Evolutionary conservation across 2,888 invertebrate genomes (phyloP).

Genomic region (Tuta absoluta): DNA sequence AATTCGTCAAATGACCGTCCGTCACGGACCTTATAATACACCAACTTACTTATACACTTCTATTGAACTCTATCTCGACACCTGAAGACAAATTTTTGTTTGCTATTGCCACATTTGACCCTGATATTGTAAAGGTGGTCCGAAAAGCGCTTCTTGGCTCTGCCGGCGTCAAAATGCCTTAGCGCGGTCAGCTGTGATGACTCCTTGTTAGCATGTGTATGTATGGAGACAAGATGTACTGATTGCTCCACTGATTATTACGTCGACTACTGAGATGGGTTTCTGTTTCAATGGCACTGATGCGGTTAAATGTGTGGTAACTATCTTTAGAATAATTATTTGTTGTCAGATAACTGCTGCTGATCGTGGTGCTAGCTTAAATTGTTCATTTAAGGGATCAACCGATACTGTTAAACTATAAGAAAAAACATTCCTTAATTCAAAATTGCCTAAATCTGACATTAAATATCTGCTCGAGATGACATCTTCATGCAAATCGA

Average conservation of each 20-base stretch:
- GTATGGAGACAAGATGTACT: slow-evolving; percentile 64
- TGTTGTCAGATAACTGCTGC: no score
- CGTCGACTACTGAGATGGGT: slow-evolving; percentile 35
- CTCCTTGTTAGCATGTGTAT: slow-evolving; percentile 70
- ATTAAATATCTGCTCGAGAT: no score
- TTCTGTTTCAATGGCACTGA: slow-evolving; percentile 31
- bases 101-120: slow-evolving; percentile 41
- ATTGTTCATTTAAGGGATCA: no score
- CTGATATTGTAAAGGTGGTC: slow-evolving; percentile 57
- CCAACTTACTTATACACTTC: slow-evolving; percentile 34
- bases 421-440: no score
- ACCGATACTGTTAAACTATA: no score
- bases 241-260: slow-evolving; percentile 29
- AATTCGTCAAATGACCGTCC: slow-evolving; percentile 72
- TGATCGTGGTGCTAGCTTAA: no score
- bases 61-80: slow-evolving; percentile 36
- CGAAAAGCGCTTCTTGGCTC: slow-evolving; percentile 59
- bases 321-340: neutral
- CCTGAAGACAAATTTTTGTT: slow-evolving; percentile 39
- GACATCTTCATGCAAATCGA: no score
- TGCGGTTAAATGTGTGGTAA: slow-evolving; percentile 15
- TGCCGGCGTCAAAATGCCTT: slow-evolving; percentile 71
- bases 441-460: no score
- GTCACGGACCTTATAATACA: slow-evolving; percentile 52
- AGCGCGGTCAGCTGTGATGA: slow-evolving; percentile 71